phyloP scores from a whole-genome alignment of 2,113 vertebrate genomes.

The Regulus satrapa region DNA sequence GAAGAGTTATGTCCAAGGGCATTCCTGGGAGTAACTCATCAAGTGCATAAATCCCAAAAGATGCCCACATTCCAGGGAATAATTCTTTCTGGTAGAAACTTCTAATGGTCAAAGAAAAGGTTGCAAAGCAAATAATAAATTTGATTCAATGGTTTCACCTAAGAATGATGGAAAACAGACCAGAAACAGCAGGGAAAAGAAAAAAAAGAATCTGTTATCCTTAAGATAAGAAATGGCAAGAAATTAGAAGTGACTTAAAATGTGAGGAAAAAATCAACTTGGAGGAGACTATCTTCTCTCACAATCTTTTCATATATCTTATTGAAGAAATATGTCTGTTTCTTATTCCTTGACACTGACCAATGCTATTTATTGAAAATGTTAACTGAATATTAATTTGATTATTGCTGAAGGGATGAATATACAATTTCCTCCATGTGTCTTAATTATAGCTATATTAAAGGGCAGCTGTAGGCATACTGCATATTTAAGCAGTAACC shows the following conservation, averaged over 20 bases:
- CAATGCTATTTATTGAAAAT: neutral
- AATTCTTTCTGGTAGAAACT: neutral
- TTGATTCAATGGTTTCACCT: neutral
- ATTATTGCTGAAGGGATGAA: neutral
- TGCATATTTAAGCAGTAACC: neutral
- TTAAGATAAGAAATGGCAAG: neutral
- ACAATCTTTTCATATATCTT: neutral
- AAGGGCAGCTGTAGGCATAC: neutral
- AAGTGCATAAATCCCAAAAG: neutral
- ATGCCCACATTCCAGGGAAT: rapidly evolving
- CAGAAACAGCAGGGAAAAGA: neutral
- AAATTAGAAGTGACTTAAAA: neutral
- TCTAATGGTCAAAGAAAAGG: neutral
- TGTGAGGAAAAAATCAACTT: neutral
- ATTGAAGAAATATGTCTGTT: neutral
- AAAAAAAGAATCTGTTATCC: neutral
- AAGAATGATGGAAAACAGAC: neutral
- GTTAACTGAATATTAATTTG: neutral
- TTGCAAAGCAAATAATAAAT: neutral
- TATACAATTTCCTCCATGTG: neutral
- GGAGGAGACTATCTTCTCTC: neutral
- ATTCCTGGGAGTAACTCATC: neutral
- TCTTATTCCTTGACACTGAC: neutral
- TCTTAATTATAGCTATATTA: constrained; percentile 1
- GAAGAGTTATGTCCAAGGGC: neutral